Base-by-base conservation (phyloP, 2,113 vertebrate genomes). In the Aphyosemion australe region DNA sequence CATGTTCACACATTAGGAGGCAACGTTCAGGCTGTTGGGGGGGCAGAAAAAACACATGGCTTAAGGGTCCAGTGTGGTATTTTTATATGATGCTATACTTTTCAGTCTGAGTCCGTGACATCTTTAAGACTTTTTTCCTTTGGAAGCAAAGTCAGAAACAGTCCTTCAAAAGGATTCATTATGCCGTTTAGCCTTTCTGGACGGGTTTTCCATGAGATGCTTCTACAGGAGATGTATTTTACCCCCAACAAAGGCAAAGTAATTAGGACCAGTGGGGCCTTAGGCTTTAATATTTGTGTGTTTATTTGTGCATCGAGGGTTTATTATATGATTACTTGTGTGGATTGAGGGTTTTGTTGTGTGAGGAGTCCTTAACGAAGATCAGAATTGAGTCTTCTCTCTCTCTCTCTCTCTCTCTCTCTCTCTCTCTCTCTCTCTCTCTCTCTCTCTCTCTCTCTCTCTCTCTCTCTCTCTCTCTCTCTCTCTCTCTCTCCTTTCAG, bases 1-100 rank as follows among this genome's bases (percentile, higher is more conserved):
- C 74, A 68, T 55, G 73, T 82, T 89, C 78, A 68, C 83, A 89
- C 83, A 74, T 84, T 86, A 72, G 79, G 39, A 71, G 63, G 74
- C 61, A 62, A 37, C 69, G 49, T 64, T 60, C 58, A 61, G 60
- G 56, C 69, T 78, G 81, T 83, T 84, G 60, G 69, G 56, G n/a
- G 70, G 74, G 66, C 72, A 66, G 63, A 73, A 52, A 13, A 37
- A 42, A 67, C 20, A 50, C 19, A 56, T 45, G 49, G 55, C 75
- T 59, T 0, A n/a, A 53, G 76, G 79, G 65, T 55, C 46, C 15
- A 6, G 61, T 13, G 12, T 76, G 71, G 62, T 78, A 51, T 78
- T 84, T 72, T 54, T 55, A 54, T 65, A 70, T 45, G 56, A 67
- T 60, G 61, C 56, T 67, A 26, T 37, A 69, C 72, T 82, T 73